Percentiles rank a stretch among this genome's conserved stretches.
These are phyloP conservation scores for Muraenolepis orangiensis DNA, from an alignment of 2,797 vertebrate species.

Conservation along the genomic window DNA sequence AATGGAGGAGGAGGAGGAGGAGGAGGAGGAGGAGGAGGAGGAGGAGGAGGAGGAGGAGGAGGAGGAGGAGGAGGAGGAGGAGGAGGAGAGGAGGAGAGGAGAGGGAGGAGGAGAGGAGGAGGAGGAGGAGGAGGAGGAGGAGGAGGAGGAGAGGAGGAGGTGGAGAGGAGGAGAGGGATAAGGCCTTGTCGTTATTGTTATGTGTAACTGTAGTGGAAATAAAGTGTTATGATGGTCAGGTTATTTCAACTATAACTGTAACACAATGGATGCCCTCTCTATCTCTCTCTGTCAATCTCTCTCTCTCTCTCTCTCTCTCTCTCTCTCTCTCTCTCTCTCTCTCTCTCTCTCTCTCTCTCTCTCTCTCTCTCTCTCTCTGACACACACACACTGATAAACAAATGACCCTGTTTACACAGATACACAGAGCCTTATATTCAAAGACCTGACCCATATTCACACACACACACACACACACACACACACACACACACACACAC, in stretches of 20 bases:
- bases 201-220: constrained; percentile 27
- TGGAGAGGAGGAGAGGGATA: constrained; percentile 35
- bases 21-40: constrained; percentile 1
- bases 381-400: constrained; percentile 1
- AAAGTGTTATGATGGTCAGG: constrained; percentile 32
- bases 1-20: constrained; percentile 12
- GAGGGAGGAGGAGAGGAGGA: constrained; percentile 29
- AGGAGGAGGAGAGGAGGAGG: constrained; percentile 28
- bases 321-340: neutral
- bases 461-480: constrained; percentile 1
- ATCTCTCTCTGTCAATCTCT: neutral
- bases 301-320: neutral
- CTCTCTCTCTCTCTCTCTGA: neutral
- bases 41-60: too few relatives aligned
- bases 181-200: constrained; percentile 56
- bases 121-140: constrained; percentile 13
- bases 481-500: constrained; percentile 5
- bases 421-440: neutral
- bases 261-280: neutral
- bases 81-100: constrained; percentile 38
- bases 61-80: too few relatives aligned
- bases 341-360: neutral
- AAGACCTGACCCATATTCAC: neutral
- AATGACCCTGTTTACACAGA: constrained; percentile 2
- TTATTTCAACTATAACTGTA: neutral